Evolutionary conservation across 1,140 invertebrate genomes (phyloP).

Genomic region (Penaeus vannamei): DNA sequence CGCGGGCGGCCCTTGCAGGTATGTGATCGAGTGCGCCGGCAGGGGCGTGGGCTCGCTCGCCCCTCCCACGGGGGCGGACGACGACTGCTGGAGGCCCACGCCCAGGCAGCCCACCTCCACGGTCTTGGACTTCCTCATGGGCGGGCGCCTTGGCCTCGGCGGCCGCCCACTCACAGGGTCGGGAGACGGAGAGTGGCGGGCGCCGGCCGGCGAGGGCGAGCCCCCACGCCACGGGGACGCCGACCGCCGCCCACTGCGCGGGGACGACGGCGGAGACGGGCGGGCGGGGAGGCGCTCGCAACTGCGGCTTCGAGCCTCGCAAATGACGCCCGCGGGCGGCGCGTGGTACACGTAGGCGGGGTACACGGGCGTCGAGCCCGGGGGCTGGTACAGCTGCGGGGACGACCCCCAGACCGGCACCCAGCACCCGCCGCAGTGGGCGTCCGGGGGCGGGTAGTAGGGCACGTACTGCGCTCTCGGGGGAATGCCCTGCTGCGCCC

Average conservation of each 20-base stretch:
- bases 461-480: constrained; percentile 33
- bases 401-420: constrained; percentile 52
- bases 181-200: constrained; percentile 46
- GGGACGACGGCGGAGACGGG: constrained; percentile 47
- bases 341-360: constrained; percentile 28
- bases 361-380: background rate
- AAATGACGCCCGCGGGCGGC: background rate
- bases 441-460: background rate
- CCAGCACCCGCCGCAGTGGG: constrained; percentile 50
- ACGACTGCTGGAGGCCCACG: background rate
- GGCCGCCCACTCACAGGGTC: constrained; percentile 50
- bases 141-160: constrained; percentile 52
- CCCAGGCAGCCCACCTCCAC: constrained; percentile 58
- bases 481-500: constrained; percentile 20
- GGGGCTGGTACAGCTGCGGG: constrained; percentile 38
- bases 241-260: constrained; percentile 42
- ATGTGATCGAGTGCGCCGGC: background rate
- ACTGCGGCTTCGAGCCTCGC: constrained; percentile 39
- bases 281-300: constrained; percentile 50
- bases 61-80: too few relatives aligned
- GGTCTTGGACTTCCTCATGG: constrained; percentile 53
- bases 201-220: constrained; percentile 20
- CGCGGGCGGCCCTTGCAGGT: background rate
- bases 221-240: constrained; percentile 44
- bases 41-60: background rate